Base-by-base conservation (phyloP, 2,113 vertebrate genomes). In the Paramisgurnus dabryanus region DNA sequence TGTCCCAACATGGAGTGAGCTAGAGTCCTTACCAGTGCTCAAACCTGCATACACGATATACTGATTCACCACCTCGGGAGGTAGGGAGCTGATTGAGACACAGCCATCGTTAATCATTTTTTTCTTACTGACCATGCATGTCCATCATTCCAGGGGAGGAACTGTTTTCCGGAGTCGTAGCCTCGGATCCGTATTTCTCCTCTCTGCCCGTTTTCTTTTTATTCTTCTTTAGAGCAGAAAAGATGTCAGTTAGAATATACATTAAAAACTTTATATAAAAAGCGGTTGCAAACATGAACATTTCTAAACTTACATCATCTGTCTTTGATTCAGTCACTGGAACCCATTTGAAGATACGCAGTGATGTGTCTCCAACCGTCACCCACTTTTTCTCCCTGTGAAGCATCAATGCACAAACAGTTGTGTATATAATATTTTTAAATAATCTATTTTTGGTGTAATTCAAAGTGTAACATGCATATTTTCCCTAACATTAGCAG, bases 371-470 rank as follows among this genome's bases (percentile, higher is more conserved):
- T 6, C 97, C 97, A 34, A 99, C 97, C 0, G 97, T 98, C 91
- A 99, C 97, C 97, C 97, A 98, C 86, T 98, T 99, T 94, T 99
- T 98, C 93, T 99, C 97, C 97, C 97, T 99, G 91, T 53, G 4
- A 73, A 57, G 22, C 1, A 41, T 39, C 34, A 70, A 40, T 22
- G 22, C 22, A 22, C 22, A 22, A 22, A 34, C 27, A 34, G 27
- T 34, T 3, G 3, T 34, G 27, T 34, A 34, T 34, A 34, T 34
- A 34, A 34, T 3, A 34, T 34, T 34, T 34, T 34, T 34, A 34
- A 34, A 34, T 34, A 34, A 34, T 34, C 27, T 34, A 34, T 34
- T 34, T 34, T 34, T 34, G 27, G 27, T 34, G 27, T 34, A 34
- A 34, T 34, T 34, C 27, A 13, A 55, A 6, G 15, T 57, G 6